Evolutionary conservation across 2,113 vertebrate species (phyloP).

Genomic region (Zeus faber): DNA sequence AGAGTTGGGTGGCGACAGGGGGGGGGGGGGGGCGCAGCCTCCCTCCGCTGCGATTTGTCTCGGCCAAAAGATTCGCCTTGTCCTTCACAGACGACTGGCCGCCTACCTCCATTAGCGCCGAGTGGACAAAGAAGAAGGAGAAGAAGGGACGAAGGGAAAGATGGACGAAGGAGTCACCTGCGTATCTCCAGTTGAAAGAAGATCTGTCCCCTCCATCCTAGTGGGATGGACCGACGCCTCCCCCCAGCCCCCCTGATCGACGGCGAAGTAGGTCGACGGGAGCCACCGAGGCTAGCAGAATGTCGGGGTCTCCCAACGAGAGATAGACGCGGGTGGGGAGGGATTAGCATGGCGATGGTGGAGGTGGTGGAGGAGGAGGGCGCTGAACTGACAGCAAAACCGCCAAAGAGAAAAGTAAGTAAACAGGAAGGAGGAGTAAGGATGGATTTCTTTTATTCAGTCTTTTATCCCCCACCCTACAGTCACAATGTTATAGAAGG

Average conservation of each 20-base stretch:
- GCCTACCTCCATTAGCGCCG: slow-evolving; percentile 59
- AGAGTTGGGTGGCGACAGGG: slow-evolving; percentile 9
- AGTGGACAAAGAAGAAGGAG: slow-evolving; percentile 40
- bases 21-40: slow-evolving; percentile 42
- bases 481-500: slow-evolving; percentile 62
- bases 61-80: slow-evolving; percentile 71
- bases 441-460: too few species aligned
- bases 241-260: too few species aligned
- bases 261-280: too few species aligned
- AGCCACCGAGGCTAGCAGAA: too few species aligned
- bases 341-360: not conserved
- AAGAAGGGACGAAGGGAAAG: slow-evolving; percentile 26
- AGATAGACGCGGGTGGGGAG: not conserved
- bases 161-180: slow-evolving; percentile 57
- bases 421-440: not conserved
- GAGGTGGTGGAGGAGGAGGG: not conserved
- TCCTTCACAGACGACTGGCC: slow-evolving; percentile 76
- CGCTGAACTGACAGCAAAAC: not conserved
- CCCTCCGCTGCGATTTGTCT: slow-evolving; percentile 73
- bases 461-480: not conserved
- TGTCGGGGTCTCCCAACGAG: too few species aligned
- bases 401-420: not conserved
- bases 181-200: too few species aligned
- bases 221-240: too few species aligned
- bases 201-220: too few species aligned